Evolutionary conservation across 2,113 vertebrate genomes (phyloP), one percentile per base, ranked within the genome.

Genomic region (Ptyas mucosa): DNA sequence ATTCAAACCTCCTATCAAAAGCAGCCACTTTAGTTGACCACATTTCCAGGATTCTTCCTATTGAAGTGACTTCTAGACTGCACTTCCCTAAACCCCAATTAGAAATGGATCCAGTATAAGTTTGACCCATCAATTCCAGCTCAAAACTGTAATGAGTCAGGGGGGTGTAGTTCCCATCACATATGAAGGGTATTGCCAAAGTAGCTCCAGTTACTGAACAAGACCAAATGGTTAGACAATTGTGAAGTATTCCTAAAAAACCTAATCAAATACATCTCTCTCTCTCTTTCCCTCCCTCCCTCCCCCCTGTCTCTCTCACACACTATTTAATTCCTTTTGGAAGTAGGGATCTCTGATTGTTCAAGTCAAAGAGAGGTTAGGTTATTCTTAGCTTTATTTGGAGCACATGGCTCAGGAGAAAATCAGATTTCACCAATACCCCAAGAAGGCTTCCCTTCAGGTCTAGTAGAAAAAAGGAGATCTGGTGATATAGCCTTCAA

Each of bases 11-110:
- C 58, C 46, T 26, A 54, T 92, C 87, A 91, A 54, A 43, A 92
- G 46, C 90, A 94, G 92, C 92, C 93, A 43, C 94, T 95, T 95
- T 46, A 2, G 58, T 94, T 92, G 54, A 34, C 46, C 85, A 88
- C 75, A 93, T 43, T 34, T 8, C 92, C 55, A 90, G 86, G 57
- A 34, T 61, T 88, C 86, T 24, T 90, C 24, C 75, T 85, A 57
- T 26, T 57, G 34, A 39, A 85, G 57, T 46, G 14, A 26, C 9
- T 43, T 85, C 0, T 85, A 43, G 23, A 43, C 12, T 57, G 43
- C 10, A 86, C 15, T 43, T 85, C 18, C 39, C 29, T 75, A 51
- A 75, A 23, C 26, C 61, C 10, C 54, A 85, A 85, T 85, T 91
- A 58, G 54, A 85, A 91, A 46, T 46, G 39, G 75, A 85, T 8